Base-by-base conservation (phyloP, 1,140 invertebrate species). In the Euwallacea fornicatus region DNA sequence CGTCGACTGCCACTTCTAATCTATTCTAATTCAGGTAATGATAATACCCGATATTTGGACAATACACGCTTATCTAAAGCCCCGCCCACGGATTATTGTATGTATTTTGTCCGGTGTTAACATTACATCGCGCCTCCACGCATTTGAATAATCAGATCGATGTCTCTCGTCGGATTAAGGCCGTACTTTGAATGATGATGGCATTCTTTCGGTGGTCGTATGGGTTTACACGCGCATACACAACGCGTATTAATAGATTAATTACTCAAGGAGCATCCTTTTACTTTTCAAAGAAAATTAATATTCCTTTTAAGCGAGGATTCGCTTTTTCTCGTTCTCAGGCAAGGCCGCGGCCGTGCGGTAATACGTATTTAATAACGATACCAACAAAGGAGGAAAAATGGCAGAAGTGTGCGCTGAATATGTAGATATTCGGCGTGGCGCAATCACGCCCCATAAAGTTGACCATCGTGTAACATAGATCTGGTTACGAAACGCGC, bases 401-500 rank as follows among this genome's bases (percentile, higher is more conserved):
- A 11, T 50, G 9, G 46, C 46, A 58, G 55, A 61, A 61, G 33
- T 42, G 10, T 67, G 65, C 43, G 59, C 75, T 76, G 69, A 78
- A 78, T 77, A 78, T 78, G 76, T 77, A 76, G 74, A 77, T 78
- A 77, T 75, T 75, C 72, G 76, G 71, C 73, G 72, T 73, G 65
- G 65, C 66, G 73, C 68, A 72, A 76, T 78, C 77, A 77, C 76
- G 74, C 74, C 73, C 46, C 77, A 76, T 78, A 78, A 78, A 69
- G 73, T 78, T 77, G 76, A 76, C 73, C 73, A 78, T 68, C 77
- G 74, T 78, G 77, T 77, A 72, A 77, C 77, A 78, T 78, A 74
- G 73, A 78, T 78, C 73, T 78, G 73, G 74, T 47, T 47, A 73
- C 73, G 75, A 72, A 74, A 76, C 74, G 72, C 76, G 73, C 76